Evolutionary conservation across 2,113 vertebrate species (phyloP).

Genomic region (Malurus alboscapulatus): DNA sequence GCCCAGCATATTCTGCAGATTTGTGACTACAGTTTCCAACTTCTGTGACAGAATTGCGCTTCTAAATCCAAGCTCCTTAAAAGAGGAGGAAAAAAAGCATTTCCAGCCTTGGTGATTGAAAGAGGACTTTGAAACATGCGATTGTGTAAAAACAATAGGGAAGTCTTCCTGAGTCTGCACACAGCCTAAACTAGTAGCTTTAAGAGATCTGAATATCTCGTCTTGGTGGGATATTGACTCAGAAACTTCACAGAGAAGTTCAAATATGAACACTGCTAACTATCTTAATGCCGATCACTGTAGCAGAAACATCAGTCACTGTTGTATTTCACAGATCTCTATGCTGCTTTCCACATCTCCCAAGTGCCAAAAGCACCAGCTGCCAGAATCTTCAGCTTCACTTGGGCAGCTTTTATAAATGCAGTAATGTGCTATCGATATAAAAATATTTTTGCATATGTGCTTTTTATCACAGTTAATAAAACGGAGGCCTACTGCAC

Average conservation of each 20-base stretch:
- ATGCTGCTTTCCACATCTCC: conserved; percentile 69
- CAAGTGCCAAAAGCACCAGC: conserved; percentile 69
- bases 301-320: conserved; percentile 68
- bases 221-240: conserved; percentile 56
- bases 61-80: conserved; percentile 52
- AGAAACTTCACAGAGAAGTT: conserved; percentile 64
- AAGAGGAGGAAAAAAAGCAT: conserved; percentile 26
- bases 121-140: conserved; percentile 29
- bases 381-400: conserved; percentile 66
- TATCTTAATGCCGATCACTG: conserved; percentile 61
- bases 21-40: conserved; percentile 52
- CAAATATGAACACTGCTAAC: conserved; percentile 56
- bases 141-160: conserved; percentile 42
- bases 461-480: conserved; percentile 68
- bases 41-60: conserved; percentile 54
- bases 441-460: conserved; percentile 64
- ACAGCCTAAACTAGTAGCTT: conserved; percentile 60
- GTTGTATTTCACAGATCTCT: conserved; percentile 67
- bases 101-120: conserved; percentile 49
- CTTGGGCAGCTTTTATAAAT: conserved; percentile 69
- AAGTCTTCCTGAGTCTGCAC: conserved; percentile 60
- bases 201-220: conserved; percentile 68
- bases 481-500: conserved; percentile 64
- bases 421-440: conserved; percentile 64
- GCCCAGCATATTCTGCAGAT: conserved; percentile 54